Percentiles rank a stretch among this genome's conserved stretches.
phyloP scores from a whole-genome alignment of 2,113 vertebrate species.

The Cygnus buccinator region DNA sequence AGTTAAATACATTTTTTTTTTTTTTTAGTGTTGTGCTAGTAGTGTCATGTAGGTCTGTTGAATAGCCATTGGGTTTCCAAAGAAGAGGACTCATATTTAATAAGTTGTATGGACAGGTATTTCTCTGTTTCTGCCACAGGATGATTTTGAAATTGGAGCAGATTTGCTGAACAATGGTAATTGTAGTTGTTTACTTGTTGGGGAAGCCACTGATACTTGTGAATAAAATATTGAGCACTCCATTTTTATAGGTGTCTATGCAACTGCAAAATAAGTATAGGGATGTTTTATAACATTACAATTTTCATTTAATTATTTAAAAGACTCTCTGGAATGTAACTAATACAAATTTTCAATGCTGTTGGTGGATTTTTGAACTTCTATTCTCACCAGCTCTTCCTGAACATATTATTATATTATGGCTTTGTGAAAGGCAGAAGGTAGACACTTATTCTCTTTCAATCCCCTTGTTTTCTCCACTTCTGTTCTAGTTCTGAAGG shows the following conservation, averaged over 20 bases:
- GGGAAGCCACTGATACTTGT: background rate
- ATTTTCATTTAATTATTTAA: background rate
- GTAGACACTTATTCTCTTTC: background rate
- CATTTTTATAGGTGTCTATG: background rate
- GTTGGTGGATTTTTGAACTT: background rate
- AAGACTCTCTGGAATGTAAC: background rate
- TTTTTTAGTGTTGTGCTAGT: background rate
- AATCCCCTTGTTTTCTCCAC: background rate
- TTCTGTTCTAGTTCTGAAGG: conserved; percentile 4
- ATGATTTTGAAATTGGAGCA: background rate
- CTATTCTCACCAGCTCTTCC: background rate
- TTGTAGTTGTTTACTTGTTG: background rate
- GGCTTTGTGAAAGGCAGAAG: background rate
- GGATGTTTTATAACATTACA: background rate
- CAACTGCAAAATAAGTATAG: background rate
- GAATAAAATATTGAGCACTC: background rate
- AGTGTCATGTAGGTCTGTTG: background rate
- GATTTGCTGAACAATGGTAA: background rate
- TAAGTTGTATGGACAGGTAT: background rate
- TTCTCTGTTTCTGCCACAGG: background rate
- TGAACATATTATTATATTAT: background rate
- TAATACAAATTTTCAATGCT: background rate
- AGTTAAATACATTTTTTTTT: background rate
- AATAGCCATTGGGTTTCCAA: background rate
- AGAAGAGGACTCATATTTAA: background rate